A percentile compares a stretch with the other conserved stretches of the same genome.
Conservation (phyloP, 2,113 vertebrate genomes). For the Anas platyrhynchos region DNA sequence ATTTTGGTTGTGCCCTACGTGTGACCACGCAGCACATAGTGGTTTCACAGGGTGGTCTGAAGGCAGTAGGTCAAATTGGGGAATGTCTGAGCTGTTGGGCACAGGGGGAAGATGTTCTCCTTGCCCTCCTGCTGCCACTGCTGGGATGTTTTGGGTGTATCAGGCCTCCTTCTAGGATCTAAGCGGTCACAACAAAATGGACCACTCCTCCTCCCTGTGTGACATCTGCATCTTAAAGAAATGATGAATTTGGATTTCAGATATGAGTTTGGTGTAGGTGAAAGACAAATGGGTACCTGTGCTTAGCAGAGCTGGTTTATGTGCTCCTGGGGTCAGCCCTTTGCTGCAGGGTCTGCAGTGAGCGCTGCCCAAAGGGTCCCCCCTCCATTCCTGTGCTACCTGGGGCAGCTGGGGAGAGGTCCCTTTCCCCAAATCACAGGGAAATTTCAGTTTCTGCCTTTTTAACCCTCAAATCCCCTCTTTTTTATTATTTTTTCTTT, state of each 20-base stretch:
- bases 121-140: not conserved
- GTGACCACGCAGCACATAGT: not conserved
- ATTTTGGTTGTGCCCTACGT: not conserved
- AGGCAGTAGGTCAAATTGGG: not conserved
- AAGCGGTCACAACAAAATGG: not conserved
- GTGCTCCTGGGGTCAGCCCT: not conserved
- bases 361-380: not conserved
- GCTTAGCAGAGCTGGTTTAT: not conserved
- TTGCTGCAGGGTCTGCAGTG: not conserved
- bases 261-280: not conserved
- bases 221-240: not conserved
- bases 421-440: not conserved
- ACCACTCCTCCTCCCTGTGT: not conserved
- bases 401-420: not conserved
- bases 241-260: not conserved
- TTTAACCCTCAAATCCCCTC: not conserved
- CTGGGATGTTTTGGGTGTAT: not conserved
- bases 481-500: no score
- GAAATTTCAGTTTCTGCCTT: not conserved
- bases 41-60: not conserved
- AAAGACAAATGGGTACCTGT: not conserved
- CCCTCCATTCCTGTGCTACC: not conserved
- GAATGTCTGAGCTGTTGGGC: not conserved
- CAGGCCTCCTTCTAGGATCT: not conserved
- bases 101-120: rapidly evolving